Conservation (phyloP, 1,140 invertebrate genomes). For the Scaptomyza pallida region DNA sequence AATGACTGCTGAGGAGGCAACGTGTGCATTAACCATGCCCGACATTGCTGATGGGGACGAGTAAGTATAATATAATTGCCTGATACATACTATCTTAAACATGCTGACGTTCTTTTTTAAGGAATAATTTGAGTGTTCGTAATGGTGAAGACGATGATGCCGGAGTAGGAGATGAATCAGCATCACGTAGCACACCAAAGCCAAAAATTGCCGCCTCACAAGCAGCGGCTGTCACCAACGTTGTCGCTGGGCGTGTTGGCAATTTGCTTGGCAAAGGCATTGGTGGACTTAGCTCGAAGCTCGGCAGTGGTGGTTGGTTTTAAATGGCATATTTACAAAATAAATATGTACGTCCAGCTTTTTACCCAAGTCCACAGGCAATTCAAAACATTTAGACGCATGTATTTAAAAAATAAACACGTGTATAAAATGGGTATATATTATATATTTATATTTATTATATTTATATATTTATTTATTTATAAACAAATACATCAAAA, state of each 20-base stretch:
- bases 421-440: too few species aligned
- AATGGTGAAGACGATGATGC: constrained; percentile 86
- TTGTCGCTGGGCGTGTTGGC: constrained; percentile 90
- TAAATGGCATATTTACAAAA: constrained; percentile 64
- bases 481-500: too few species aligned
- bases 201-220: constrained; percentile 74
- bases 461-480: too few species aligned
- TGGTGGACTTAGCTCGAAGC: constrained; percentile 91
- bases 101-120: too few species aligned
- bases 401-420: too few species aligned
- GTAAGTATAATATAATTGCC: constrained; percentile 53
- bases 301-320: constrained; percentile 89
- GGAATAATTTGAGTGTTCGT: too few species aligned
- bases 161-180: constrained; percentile 75
- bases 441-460: too few species aligned
- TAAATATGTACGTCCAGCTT: neutral
- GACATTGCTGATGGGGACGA: constrained; percentile 88
- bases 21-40: constrained; percentile 94
- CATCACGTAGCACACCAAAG: constrained; percentile 76
- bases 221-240: constrained; percentile 87
- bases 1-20: constrained; percentile 98
- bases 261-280: constrained; percentile 92
- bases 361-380: too few species aligned
- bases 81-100: neutral
- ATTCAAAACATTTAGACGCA: too few species aligned